phyloP scores from a whole-genome alignment of 1,140 invertebrate genomes.

The Solenopsis invicta region DNA sequence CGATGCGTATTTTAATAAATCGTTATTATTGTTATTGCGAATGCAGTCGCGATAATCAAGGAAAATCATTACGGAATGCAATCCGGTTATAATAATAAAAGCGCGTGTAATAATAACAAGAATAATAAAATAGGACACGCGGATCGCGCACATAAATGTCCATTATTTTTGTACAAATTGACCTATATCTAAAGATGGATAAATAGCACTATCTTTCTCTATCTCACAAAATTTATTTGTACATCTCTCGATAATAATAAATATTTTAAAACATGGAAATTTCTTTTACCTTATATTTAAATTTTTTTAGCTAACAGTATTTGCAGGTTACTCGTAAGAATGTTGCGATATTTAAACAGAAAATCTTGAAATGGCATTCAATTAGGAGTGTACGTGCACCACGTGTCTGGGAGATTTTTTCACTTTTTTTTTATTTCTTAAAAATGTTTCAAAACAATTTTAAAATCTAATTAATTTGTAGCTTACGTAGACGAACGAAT shows the following conservation, averaged over 20 bases:
- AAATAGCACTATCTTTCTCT: background rate
- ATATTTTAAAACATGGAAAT: background rate
- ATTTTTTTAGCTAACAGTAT: background rate
- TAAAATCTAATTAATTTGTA: background rate
- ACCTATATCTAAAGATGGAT: background rate
- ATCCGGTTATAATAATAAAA: constrained; percentile 65
- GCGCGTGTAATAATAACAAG: constrained; percentile 28
- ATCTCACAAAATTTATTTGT: background rate
- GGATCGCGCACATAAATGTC: constrained; percentile 3
- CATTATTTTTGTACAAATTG: constrained; percentile 33
- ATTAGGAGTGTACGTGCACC: background rate
- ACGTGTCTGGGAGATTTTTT: background rate
- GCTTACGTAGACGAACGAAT: background rate
- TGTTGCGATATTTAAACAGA: background rate
- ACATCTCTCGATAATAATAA: background rate
- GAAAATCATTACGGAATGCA: constrained; percentile 45
- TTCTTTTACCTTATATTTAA: background rate
- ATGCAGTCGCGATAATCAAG: constrained; percentile 49
- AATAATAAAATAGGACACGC: constrained; percentile 52
- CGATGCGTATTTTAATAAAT: constrained; percentile 61
- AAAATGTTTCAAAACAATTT: background rate
- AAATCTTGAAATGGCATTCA: background rate
- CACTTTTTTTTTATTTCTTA: background rate
- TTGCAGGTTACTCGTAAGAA: background rate
- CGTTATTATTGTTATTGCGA: constrained; percentile 57